Percentiles rank a stretch among this genome's conserved stretches.
Evolutionary conservation across 1,140 invertebrate species (phyloP).

Genomic region (Potamilus streckersoni): DNA sequence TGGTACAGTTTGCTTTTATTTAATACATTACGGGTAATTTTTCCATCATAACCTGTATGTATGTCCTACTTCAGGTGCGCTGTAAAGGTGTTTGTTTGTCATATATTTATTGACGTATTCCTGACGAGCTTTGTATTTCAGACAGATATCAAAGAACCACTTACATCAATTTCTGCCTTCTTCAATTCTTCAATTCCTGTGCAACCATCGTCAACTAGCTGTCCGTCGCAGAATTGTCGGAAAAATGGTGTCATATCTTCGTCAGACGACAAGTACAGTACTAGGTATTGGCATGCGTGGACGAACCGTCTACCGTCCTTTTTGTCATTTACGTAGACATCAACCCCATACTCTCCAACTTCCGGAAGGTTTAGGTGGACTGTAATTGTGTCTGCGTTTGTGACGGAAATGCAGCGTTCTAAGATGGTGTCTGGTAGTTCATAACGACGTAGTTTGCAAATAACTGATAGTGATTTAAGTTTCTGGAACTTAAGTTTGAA

Average conservation of each 20-base stretch:
- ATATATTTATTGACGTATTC: too few relatives aligned
- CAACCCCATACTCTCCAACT: slow-evolving; percentile 66
- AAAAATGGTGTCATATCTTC: slow-evolving; percentile 35
- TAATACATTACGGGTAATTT: too few relatives aligned
- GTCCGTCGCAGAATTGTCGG: slow-evolving; percentile 22
- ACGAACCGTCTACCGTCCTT: slow-evolving; percentile 59
- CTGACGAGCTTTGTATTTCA: too few relatives aligned
- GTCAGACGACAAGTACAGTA: slow-evolving; percentile 52
- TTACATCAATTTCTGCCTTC: slow-evolving; percentile 27
- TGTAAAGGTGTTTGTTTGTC: too few relatives aligned
- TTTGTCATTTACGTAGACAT: slow-evolving; percentile 64
- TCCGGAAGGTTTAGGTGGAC: slow-evolving; percentile 46
- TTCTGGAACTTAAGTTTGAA: slow-evolving; percentile 40
- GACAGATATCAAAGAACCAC: not conserved
- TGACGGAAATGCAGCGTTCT: slow-evolving; percentile 45
- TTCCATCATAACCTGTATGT: too few relatives aligned
- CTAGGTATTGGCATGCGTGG: slow-evolving; percentile 66
- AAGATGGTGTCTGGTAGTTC: slow-evolving; percentile 46
- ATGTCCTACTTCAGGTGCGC: too few relatives aligned
- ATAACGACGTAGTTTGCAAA: slow-evolving; percentile 49
- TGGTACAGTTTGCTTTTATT: too few relatives aligned
- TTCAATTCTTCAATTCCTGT: slow-evolving; percentile 11
- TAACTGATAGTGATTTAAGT: slow-evolving; percentile 46
- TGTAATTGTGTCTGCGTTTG: slow-evolving; percentile 39
- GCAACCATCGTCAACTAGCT: slow-evolving; percentile 1